Evolutionary conservation across 2,113 vertebrate genomes (phyloP).

Genomic region (Anser brachyrhynchus): DNA sequence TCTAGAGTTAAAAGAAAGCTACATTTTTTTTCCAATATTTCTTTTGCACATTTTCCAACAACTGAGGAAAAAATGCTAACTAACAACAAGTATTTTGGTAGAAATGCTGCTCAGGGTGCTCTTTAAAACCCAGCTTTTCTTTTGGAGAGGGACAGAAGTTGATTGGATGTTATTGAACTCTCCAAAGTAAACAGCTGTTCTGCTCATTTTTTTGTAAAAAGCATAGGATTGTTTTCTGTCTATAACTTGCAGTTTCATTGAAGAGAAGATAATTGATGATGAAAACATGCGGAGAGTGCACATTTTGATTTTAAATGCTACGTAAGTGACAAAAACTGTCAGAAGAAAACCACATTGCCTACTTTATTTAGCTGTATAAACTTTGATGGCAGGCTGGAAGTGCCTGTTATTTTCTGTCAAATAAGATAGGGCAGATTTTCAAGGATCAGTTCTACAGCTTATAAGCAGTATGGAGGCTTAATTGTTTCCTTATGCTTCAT

Average conservation of each 20-base stretch:
- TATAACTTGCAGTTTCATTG: neutral
- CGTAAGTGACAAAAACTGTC: neutral
- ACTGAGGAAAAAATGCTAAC: neutral
- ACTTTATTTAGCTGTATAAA: neutral
- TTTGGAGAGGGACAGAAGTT: neutral
- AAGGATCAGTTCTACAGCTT: neutral
- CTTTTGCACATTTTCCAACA: neutral
- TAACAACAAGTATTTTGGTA: neutral
- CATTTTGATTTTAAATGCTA: neutral
- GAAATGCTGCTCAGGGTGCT: neutral
- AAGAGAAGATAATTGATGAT: neutral
- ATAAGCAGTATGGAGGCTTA: neutral
- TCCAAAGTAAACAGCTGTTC: neutral
- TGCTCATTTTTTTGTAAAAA: neutral
- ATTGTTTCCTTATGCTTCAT: slow-evolving; percentile 38
- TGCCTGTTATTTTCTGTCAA: slow-evolving; percentile 12
- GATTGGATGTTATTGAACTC: neutral
- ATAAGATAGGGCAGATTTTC: neutral
- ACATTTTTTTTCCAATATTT: neutral
- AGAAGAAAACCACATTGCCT: neutral
- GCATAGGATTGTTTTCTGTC: neutral
- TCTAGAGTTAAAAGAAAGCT: neutral
- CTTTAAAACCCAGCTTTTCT: neutral
- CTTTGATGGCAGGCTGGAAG: neutral
- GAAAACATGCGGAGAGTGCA: neutral